phyloP scores from a whole-genome alignment of 2,113 vertebrate species.

The Prionailurus bengalensis region DNA sequence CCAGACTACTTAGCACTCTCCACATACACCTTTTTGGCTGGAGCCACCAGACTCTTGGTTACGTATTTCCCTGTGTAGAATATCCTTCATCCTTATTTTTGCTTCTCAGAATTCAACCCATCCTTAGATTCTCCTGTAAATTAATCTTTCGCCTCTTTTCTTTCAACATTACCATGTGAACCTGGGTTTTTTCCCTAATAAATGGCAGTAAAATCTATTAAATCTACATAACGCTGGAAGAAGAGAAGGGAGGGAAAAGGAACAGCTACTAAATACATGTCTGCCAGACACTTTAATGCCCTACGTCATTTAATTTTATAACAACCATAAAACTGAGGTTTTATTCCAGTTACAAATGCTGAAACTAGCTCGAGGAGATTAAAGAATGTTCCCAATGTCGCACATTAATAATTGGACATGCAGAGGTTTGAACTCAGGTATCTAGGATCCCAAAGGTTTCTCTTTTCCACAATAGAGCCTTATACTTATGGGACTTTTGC shows the following conservation, averaged over 20 bases:
- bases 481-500: background rate
- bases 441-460: background rate
- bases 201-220: slow-evolving; percentile 4
- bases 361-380: background rate
- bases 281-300: background rate
- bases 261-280: background rate
- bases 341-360: background rate
- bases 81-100: background rate
- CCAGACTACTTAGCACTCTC: background rate
- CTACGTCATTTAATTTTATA: background rate
- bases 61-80: background rate
- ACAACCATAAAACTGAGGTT: background rate
- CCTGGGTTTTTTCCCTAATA: background rate
- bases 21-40: background rate
- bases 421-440: background rate
- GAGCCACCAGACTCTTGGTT: background rate
- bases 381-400: background rate
- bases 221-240: background rate
- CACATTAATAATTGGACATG: background rate
- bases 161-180: slow-evolving; percentile 21
- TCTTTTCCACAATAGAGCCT: background rate
- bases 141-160: slow-evolving; percentile 14
- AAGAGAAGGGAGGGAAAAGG: background rate
- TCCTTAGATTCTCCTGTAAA: slow-evolving; percentile 18
- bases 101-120: slow-evolving; percentile 17